Evolutionary conservation across 2,113 vertebrate species (phyloP), one percentile per base, ranked within the genome.

Genomic region (Bubo scandiacus): DNA sequence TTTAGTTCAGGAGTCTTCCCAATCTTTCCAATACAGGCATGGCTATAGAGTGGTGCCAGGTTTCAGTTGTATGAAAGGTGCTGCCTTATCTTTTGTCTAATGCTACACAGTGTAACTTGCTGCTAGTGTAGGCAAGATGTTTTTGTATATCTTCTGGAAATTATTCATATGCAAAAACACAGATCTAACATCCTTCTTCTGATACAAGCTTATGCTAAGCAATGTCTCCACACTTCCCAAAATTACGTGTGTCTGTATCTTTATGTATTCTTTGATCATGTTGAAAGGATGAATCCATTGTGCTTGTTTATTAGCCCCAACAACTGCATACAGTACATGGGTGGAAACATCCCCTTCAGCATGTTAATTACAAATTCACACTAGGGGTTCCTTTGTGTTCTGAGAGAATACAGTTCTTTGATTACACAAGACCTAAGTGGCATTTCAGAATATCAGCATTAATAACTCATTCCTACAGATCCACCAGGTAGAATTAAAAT

Each of bases 391-490:
- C 91, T 97, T 97, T 97, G 97, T 97, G 96, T 97, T 97, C 96
- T 96, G 95, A 96, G 92, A 97, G 96, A 98, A 97, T 98, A 96
- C 34, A 94, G 52, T 94, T 94, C 95, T 96, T 97, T 98, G 96
- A 98, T 98, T 97, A 97, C 92, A 97, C 86, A 86, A 95, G 92
- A 97, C 96, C 96, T 98, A 96, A 96, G 92, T 95, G 92, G 91
- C 94, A 95, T 98, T 97, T 97, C 96, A 79, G 90, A 97, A 95
- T 95, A 97, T 96, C 89, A 96, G 91, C 93, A 96, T 96, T 97
- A 98, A 98, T 98, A 98, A 97, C 96, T 96, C 74, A 95, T 98
- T 98, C 94, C n/a, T 97, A 96, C 95, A 95, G 92, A 96, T 97
- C 83, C 93, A 95, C 82, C 71, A 92, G 88, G 94, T 96, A 94